These are phyloP conservation scores for Ceratotherium simum DNA, from an alignment of 2,113 vertebrate genomes.

Conservation along the genomic window DNA sequence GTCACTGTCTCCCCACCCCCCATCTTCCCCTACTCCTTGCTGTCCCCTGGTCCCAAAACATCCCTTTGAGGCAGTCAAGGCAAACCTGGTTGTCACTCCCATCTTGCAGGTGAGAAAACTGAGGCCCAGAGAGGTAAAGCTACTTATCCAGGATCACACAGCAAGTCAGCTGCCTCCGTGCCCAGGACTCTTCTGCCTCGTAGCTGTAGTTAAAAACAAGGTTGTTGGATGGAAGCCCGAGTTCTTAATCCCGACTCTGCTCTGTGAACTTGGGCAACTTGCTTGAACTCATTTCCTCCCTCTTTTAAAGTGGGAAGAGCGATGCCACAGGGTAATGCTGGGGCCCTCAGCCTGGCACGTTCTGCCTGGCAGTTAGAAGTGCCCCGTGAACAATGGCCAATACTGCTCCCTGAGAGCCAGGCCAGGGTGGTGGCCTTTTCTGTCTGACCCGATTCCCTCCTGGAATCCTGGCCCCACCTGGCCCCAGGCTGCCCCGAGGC, in stretches of 20 bases:
- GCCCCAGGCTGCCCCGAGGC: not conserved
- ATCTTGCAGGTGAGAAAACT: not conserved
- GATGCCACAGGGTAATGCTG: no score
- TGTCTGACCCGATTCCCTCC: not conserved
- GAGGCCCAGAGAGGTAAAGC: not conserved
- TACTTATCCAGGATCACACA: not conserved
- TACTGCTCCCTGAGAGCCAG: not conserved
- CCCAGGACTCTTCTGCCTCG: not conserved
- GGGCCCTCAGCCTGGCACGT: not conserved
- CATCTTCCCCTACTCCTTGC: rapidly evolving
- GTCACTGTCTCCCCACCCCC: not conserved
- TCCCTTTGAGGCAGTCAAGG: no score
- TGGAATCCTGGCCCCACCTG: not conserved
- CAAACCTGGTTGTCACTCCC: not conserved
- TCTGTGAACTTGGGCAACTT: not conserved
- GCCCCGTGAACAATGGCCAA: not conserved
- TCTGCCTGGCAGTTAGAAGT: not conserved
- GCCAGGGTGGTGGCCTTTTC: rapidly evolving
- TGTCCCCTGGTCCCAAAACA: not conserved
- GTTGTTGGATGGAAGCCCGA: not conserved
- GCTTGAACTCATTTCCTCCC: not conserved
- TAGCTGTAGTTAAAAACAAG: not conserved
- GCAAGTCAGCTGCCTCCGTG: not conserved
- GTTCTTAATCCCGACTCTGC: not conserved
- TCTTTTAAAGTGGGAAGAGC: not conserved